Base-by-base conservation (phyloP, 2,113 vertebrate species). In the Nothoprocta pentlandii region DNA sequence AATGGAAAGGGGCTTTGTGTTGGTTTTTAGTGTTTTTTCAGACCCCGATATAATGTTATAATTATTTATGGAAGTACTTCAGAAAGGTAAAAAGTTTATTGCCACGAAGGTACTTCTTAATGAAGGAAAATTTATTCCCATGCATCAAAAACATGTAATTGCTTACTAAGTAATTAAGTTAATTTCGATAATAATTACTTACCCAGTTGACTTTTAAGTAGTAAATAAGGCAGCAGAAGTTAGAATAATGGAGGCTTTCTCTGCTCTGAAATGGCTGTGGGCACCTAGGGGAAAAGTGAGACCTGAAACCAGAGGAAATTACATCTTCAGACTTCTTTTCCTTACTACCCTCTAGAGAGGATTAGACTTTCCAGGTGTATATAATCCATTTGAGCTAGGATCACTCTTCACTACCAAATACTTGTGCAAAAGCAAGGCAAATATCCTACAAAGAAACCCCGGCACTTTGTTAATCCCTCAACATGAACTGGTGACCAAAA, bases 121-220 rank as follows among this genome's bases (percentile, higher is more conserved):
- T 28, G 69, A 67, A 86, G 71, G 76, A 62, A 69, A 94, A 83
- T 59, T 53, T 67, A 75, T 85, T 74, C 22, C 70, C 74, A 49
- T 54, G 90, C 59, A 70, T 54, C 44, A 34, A 46, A 91, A 77
- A 13, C 36, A 49, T 74, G 89, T 80, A 69, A 77, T 94, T 85
- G 44, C 46, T 94, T 73, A 41, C 28, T 54, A 77, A 70, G 89
- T 63, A 82, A 92, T 96, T 64, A 93, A 89, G 69, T 86, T 90
- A 46, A 91, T 95, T 91, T 84, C 80, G 88, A 77, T 73, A 67
- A 7, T 84, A 95, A 89, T 85, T 81, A 51, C 76, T 90, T 42
- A 63, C 61, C 74, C 80, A 90, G 91, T 62, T 80, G 85, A 89
- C 81, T 36, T 0, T 6, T 6, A 54, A 86, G 32, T 75, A 82